Evolutionary conservation across 1,140 invertebrate genomes (phyloP), one percentile per base, ranked within the genome.

Genomic region (Macrosteles quadrilineatus): DNA sequence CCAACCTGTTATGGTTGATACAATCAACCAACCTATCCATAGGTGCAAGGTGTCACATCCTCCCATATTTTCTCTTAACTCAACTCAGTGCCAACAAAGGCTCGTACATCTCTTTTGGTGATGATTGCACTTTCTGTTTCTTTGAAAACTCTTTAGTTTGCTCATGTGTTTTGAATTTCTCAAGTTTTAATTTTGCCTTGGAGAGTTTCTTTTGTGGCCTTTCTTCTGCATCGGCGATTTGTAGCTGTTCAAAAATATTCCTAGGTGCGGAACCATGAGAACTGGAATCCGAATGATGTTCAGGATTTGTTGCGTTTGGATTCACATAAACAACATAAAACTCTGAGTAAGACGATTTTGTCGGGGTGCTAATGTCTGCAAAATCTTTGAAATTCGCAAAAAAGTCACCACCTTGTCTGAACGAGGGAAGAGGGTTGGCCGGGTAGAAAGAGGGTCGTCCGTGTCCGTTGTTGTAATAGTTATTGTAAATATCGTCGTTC

Each of bases 311-410:
- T 2, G 80, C 79, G 72, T 93, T 92, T 77, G 90, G 90, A 70
- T 91, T 91, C 6, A 77, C 78, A 76, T 93, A 92, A 0, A 93
- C 91, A 0, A 94, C 89, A 23, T 92, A 90, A 68, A 89, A 87
- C 73, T 94, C 89, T 0, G 92, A 94, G 77, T 90, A 94, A 3
- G 90, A 90, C 0, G 91, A 86, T 76, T 91, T 91, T 0, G 90
- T 87, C 12, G 91, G 91, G 6, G 90, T 88, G 45, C 92, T 94
- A 29, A 94, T 93, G 74, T 95, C 93, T 0, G 93, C 92, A 76
- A 95, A 95, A 75, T 95, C 93, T 71, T 91, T 85, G 81, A 95
- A 95, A 76, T 94, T 93, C 2, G 91, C 91, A 75, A 95, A 95
- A 76, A 91, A 91, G 74, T 92, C 88, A 14, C 73, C 77, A 2